Base-by-base conservation (phyloP, 1,140 invertebrate genomes). In the Listronotus bonariensis region DNA sequence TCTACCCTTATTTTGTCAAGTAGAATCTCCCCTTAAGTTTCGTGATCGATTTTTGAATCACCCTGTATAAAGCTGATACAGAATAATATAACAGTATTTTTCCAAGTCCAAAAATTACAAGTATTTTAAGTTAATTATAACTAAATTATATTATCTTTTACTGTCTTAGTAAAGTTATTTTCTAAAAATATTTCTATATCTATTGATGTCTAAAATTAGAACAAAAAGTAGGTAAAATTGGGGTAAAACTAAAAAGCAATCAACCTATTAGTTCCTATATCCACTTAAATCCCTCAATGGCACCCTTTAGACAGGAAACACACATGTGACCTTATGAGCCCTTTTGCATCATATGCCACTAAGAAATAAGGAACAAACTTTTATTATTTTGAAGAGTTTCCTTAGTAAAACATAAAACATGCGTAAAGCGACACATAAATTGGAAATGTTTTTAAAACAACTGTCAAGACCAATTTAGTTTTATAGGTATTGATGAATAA, bases 291-390 rank as follows among this genome's bases (percentile, higher is more conserved):
- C 59, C 59, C 59, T 61, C 53, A 61, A 61, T 53, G 59, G 49
- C 49, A 61, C 49, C 49, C 49, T 61, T 61, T 43, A 52, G 59
- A 61, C 59, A 61, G 59, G 59, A 61, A 61, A 51, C 59, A 43
- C 59, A 61, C 34, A 61, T 53, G 49, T 61, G 59, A 52, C 38
- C 38, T 53, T 51, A 43, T 49, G 46, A 43, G 59, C 45, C 59
- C 49, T 53, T 53, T 53, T 61, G 18, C 49, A 41, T 61, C 38
- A 42, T 43, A 10, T 45, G 38, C 31, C 45, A 26, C 14, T 49
- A 49, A 49, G 20, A 51, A 61, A 61, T 38, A 32, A 60, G 57
- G 57, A 60, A 60, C 57, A 17, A 26, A 38, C 18, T 48, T 57
- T 55, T 20, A 32, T 5, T 32, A 46, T 42, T 61, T 61, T 51